Percentiles rank a stretch among this genome's conserved stretches.
phyloP scores from a whole-genome alignment of 2,113 vertebrate genomes.

The Chiloscyllium plagiosum region DNA sequence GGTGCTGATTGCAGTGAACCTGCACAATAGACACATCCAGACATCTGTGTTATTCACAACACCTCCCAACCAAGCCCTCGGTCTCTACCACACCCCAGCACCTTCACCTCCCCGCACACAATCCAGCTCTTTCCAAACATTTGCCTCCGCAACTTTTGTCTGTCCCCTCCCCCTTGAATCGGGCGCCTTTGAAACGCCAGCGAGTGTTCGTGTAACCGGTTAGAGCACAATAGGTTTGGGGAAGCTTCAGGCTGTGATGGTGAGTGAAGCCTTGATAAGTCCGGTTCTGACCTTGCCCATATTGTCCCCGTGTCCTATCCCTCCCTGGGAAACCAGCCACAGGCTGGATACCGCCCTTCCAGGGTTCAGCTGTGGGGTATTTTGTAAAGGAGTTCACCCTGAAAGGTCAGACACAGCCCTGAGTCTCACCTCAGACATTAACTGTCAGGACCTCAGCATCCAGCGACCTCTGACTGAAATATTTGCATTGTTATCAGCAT shows the following conservation, averaged over 20 bases:
- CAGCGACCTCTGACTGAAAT: not conserved
- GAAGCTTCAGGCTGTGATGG: not conserved
- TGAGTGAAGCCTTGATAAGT: not conserved
- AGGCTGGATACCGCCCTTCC: not conserved
- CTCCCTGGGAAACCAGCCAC: not conserved
- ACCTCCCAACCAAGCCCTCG: not conserved
- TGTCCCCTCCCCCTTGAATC: not conserved
- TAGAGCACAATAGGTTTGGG: not conserved
- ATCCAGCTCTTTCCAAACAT: not conserved
- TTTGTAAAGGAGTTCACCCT: not conserved
- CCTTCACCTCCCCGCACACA: not conserved
- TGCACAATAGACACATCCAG: conserved; percentile 13
- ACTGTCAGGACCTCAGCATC: not conserved
- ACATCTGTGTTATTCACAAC: not conserved
- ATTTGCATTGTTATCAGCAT: not conserved
- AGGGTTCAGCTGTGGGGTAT: not conserved
- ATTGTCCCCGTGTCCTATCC: not conserved
- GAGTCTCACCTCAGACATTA: not conserved
- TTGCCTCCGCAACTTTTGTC: too few relatives aligned
- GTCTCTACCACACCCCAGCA: not conserved
- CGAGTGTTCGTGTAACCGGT: not conserved
- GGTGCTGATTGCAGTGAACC: not conserved
- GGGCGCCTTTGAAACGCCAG: not conserved
- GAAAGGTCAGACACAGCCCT: not conserved
- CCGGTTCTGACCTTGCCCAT: not conserved